These are phyloP conservation scores for Eurosta solidaginis DNA, from an alignment of 1,140 invertebrate genomes.

Conservation along the genomic window DNA sequence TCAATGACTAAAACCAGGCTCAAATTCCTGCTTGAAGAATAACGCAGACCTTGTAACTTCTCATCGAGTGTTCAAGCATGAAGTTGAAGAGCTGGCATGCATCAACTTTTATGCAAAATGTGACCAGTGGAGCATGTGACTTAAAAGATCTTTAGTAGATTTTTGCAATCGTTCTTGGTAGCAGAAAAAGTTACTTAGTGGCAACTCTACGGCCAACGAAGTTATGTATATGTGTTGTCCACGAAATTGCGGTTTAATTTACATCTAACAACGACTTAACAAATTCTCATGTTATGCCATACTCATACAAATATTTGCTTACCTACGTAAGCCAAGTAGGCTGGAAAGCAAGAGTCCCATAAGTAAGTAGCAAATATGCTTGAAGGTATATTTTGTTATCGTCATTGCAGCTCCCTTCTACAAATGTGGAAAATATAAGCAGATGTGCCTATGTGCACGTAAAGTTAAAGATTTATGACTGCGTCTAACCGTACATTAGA, in stretches of 20 bases:
- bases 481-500: too few relatives aligned
- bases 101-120: too few relatives aligned
- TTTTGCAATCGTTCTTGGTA: too few relatives aligned
- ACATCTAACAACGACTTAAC: slow-evolving; percentile 6
- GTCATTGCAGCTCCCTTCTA: neutral
- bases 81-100: too few relatives aligned
- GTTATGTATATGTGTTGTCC: neutral
- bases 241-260: slow-evolving; percentile 14
- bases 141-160: too few relatives aligned
- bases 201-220: slow-evolving; percentile 10
- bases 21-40: too few relatives aligned
- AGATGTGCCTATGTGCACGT: neutral
- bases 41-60: too few relatives aligned
- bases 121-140: too few relatives aligned
- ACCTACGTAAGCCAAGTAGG: neutral
- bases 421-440: neutral
- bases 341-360: neutral
- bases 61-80: too few relatives aligned
- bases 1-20: too few relatives aligned
- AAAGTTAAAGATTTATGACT: too few relatives aligned
- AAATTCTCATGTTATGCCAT: slow-evolving; percentile 1
- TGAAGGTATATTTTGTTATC: neutral
- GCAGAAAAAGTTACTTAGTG: too few relatives aligned
- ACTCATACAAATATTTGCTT: neutral
- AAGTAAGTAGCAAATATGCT: neutral